A percentile compares a stretch with the other conserved stretches of the same genome.
phyloP scores from a whole-genome alignment of 2,113 vertebrate species.

The Neogobius melanostomus region DNA sequence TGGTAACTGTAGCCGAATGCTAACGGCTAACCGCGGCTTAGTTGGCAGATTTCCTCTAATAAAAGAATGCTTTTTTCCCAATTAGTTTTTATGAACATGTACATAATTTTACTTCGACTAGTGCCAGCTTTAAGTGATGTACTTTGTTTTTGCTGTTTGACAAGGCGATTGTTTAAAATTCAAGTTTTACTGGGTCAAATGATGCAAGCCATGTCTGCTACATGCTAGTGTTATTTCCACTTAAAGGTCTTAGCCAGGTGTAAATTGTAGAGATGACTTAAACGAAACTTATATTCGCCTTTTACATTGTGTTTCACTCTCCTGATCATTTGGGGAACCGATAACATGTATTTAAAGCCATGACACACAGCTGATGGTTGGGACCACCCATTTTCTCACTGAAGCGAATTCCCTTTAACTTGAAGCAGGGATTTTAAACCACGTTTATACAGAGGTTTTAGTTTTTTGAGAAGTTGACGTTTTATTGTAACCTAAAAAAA shows the following conservation, averaged over 20 bases:
- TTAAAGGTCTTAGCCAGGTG: neutral
- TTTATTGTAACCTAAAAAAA: too few species aligned
- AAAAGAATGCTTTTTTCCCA: neutral
- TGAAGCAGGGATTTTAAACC: neutral
- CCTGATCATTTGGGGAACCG: neutral
- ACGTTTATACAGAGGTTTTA: neutral
- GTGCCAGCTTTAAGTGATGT: neutral
- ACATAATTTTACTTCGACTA: too few species aligned
- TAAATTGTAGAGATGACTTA: neutral
- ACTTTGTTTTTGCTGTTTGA: neutral
- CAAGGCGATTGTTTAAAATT: neutral
- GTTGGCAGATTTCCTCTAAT: neutral
- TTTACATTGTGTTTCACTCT: too few species aligned
- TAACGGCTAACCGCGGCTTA: conserved; percentile 23
- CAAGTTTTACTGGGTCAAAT: neutral
- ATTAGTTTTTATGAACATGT: too few species aligned
- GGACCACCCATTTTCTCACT: conserved; percentile 1
- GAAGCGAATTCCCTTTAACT: neutral
- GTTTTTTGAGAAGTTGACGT: neutral
- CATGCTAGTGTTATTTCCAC: neutral
- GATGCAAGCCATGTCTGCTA: neutral
- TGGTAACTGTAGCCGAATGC: conserved; percentile 41
- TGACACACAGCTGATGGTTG: neutral
- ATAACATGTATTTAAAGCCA: neutral
- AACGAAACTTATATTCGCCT: neutral